Percentiles rank a stretch among this genome's conserved stretches.
Evolutionary conservation across 1,140 invertebrate genomes (phyloP).

Genomic region (Hylyphantes graminicola): DNA sequence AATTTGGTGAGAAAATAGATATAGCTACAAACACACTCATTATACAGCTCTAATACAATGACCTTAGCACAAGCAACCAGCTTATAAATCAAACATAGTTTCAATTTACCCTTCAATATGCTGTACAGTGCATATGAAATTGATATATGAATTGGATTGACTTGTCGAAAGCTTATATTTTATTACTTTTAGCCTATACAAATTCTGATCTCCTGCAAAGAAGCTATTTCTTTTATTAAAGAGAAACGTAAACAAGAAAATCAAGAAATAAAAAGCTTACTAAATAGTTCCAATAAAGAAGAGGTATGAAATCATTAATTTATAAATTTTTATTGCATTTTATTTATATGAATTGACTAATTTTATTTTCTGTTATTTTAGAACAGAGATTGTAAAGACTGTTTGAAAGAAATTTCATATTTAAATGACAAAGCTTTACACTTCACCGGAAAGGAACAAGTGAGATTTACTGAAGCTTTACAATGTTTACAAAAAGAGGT

Average conservation of each 20-base stretch:
- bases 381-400: background rate
- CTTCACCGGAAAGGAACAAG: background rate
- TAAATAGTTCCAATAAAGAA: background rate
- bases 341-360: background rate
- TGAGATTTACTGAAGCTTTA: conserved; percentile 5
- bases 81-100: too few species aligned
- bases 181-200: conserved; percentile 8
- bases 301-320: background rate
- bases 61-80: too few species aligned
- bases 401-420: background rate
- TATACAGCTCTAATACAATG: too few species aligned
- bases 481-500: conserved; percentile 18
- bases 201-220: background rate
- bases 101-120: too few species aligned
- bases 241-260: conserved; percentile 15
- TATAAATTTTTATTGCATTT: background rate
- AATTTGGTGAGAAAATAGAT: too few species aligned
- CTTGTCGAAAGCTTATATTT: background rate
- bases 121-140: too few species aligned
- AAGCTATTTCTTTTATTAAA: background rate
- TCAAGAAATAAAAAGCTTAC: background rate
- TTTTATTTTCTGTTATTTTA: background rate
- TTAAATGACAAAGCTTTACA: conserved; percentile 10
- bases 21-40: too few species aligned
- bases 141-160: too few species aligned